Conservation (phyloP, 2,888 invertebrate genomes). For the Athrips mouffetella region DNA sequence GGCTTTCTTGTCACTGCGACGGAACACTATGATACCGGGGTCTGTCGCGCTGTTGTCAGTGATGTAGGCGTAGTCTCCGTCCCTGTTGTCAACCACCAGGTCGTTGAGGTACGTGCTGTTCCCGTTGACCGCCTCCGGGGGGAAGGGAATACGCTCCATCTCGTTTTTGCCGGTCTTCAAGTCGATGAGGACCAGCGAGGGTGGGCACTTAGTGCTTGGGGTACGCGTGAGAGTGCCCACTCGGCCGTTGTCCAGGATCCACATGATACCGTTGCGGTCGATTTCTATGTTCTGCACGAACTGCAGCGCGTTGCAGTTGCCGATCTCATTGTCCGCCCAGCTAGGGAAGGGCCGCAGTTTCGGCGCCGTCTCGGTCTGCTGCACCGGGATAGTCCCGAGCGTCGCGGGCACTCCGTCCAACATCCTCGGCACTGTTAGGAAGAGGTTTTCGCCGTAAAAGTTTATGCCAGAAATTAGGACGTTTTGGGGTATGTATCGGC, state of each 20-base stretch:
- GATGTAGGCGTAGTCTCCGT: conserved; percentile 84
- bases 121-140: conserved; percentile 76
- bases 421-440: conserved; percentile 84
- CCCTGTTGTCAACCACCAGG: conserved; percentile 83
- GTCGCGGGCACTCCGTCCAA: conserved; percentile 84
- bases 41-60: conserved; percentile 83
- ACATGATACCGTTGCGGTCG: conserved; percentile 83
- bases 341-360: conserved; percentile 83
- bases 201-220: conserved; percentile 79
- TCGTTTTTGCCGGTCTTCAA: conserved; percentile 77
- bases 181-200: conserved; percentile 83
- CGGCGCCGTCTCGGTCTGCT: conserved; percentile 74
- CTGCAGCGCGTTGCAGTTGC: conserved; percentile 83
- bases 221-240: conserved; percentile 77
- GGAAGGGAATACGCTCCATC: conserved; percentile 80
- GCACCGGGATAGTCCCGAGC: conserved; percentile 77
- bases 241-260: conserved; percentile 83
- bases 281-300: conserved; percentile 87
- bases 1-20: conserved; percentile 79
- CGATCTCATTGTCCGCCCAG: conserved; percentile 82
- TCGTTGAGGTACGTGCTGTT: conserved; percentile 83
- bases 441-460: conserved; percentile 82
- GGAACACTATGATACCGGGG: conserved; percentile 86
- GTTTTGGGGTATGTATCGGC: conserved; percentile 82
- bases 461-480: conserved; percentile 83